phyloP scores from a whole-genome alignment of 2,113 vertebrate genomes.

The Oceanodroma tethys region DNA sequence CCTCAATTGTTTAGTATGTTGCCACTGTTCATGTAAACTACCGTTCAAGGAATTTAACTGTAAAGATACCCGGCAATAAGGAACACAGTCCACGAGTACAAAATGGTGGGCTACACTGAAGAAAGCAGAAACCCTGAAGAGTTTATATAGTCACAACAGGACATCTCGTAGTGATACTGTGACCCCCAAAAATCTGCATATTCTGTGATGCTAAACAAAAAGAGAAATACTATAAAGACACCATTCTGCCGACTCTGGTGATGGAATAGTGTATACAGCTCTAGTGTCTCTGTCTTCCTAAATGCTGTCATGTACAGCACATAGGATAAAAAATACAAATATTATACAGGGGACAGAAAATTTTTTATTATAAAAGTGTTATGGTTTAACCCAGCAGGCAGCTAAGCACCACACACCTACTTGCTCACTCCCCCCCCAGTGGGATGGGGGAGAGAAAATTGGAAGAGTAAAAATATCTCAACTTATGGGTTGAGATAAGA shows the following conservation, averaged over 20 bases:
- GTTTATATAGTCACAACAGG: neutral
- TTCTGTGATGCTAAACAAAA: neutral
- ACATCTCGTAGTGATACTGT: neutral
- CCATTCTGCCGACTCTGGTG: accelerated
- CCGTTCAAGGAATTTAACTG: neutral
- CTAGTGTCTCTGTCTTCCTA: neutral
- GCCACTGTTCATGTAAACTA: neutral
- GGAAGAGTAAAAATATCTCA: too few species aligned
- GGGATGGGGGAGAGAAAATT: too few species aligned
- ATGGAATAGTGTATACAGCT: neutral
- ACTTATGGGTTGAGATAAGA: too few species aligned
- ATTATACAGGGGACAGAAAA: neutral
- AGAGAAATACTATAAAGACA: neutral
- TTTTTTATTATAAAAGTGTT: neutral
- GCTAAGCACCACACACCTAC: too few species aligned
- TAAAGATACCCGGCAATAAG: neutral
- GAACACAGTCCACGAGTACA: accelerated
- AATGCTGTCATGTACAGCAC: neutral
- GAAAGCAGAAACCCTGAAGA: neutral
- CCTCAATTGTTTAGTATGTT: neutral
- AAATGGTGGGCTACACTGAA: neutral
- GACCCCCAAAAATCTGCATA: neutral
- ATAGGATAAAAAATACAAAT: neutral
- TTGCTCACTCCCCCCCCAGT: too few species aligned
- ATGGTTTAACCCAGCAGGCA: too few species aligned